Evolutionary conservation across 2,888 invertebrate species (phyloP).

Genomic region (Macaria notata): DNA sequence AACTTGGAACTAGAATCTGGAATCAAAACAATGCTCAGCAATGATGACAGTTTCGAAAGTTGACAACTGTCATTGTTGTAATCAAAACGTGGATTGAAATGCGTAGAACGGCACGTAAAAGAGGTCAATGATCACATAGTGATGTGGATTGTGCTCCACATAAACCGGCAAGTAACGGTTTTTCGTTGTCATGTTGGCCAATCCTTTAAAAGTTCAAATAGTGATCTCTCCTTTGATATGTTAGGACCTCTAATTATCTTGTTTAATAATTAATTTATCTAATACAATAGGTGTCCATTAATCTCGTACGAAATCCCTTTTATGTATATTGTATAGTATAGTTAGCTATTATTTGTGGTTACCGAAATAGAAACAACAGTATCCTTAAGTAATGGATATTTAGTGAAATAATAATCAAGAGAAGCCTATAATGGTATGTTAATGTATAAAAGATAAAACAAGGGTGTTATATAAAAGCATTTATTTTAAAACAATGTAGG

Average conservation of each 20-base stretch:
- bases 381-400: too few species aligned
- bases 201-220: background rate
- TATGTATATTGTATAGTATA: too few species aligned
- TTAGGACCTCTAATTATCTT: too few species aligned
- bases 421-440: too few species aligned
- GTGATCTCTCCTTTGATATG: too few species aligned
- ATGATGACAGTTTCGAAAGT: background rate
- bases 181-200: slow-evolving; percentile 27
- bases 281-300: too few species aligned
- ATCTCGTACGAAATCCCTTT: too few species aligned
- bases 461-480: slow-evolving; percentile 76
- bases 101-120: slow-evolving; percentile 27
- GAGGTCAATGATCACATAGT: slow-evolving; percentile 33
- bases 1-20: background rate
- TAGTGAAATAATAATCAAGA: too few species aligned
- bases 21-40: background rate
- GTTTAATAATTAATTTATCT: too few species aligned
- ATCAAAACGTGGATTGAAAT: background rate
- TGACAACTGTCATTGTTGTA: background rate
- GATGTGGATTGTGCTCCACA: background rate
- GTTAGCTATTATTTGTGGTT: too few species aligned
- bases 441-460: slow-evolving; percentile 11
- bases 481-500: slow-evolving; percentile 83
- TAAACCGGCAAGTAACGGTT: slow-evolving; percentile 19
- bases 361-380: too few species aligned